Base-by-base conservation (phyloP, 2,888 invertebrate genomes). In the Ochropleura plecta region DNA sequence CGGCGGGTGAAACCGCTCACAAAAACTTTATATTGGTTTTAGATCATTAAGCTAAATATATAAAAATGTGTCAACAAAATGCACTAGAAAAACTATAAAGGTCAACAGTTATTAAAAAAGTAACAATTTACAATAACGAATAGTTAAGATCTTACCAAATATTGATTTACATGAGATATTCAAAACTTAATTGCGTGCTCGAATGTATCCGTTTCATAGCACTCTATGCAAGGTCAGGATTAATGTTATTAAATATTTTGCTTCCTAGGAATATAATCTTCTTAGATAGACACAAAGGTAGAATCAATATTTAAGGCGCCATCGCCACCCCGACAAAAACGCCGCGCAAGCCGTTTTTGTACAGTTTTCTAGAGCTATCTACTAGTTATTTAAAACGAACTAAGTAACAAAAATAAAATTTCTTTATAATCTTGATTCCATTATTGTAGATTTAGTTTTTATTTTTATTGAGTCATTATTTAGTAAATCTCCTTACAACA, bases 131-230 rank as follows among this genome's bases (percentile, higher is more conserved):
- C 14, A 44, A 44, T 62, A n/a, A 62, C n/a, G 62, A 62, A 44
- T 14, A n/a, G 5, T 49, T n/a, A 49, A 62, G 79, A 55, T 44
- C 4, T 12, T 12, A 14, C 8, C 6, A 63, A 79, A 79, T 71
- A 76, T 57, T 76, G 20, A 79, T 79, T 79, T 46, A 51, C 20
- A 46, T 46, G 46, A 12, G 14, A 60, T 60, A 18, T 44, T 42
- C 5, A 78, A 44, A 62, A 48, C 12, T 8, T 48, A 40, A 18
- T 53, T 42, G 20, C 5, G 7, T 18, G 10, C 12, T 63, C 63
- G 48, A 53, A 69, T 69, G 30, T 44, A 20, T 70, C 55, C 0
- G 40, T 71, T 79, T 71, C 63, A 53, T 49, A 60, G 42, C 30
- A 16, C 42, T 78, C 12, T 16, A 46, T 5, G 12, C 20, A 10